A percentile compares a stretch with the other conserved stretches of the same genome.
Evolutionary conservation across 2,113 vertebrate species (phyloP).

Genomic region (Edolisoma coerulescens): DNA sequence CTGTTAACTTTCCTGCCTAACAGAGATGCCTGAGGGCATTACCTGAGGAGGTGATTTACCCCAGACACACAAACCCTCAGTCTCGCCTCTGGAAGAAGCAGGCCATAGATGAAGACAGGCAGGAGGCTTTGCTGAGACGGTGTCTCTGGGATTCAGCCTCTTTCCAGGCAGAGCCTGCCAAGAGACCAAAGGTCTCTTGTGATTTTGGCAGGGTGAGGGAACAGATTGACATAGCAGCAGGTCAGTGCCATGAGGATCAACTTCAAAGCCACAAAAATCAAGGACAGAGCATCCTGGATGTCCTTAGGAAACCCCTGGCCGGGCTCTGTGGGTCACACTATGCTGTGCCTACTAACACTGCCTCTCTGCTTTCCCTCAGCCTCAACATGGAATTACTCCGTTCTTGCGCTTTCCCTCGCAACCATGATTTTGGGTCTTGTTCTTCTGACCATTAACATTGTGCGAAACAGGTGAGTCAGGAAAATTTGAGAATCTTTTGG

Average conservation of each 20-base stretch:
- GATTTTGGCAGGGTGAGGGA: not conserved
- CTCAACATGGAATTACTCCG: conserved; percentile 78
- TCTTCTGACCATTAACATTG: conserved; percentile 76
- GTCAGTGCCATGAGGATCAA: not conserved
- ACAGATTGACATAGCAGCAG: not conserved
- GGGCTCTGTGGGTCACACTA: not conserved
- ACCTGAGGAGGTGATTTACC: not conserved
- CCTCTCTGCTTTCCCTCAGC: conserved; percentile 63
- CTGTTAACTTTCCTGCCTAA: not conserved
- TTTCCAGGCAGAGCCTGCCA: not conserved
- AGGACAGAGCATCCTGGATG: not conserved
- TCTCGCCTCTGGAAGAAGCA: not conserved
- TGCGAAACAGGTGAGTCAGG: conserved; percentile 80
- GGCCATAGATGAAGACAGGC: not conserved
- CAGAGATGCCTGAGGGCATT: not conserved
- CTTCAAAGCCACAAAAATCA: not conserved
- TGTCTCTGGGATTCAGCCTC: not conserved
- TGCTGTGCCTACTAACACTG: not conserved
- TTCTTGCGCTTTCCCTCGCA: conserved; percentile 71
- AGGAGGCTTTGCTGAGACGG: not conserved
- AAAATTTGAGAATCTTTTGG: not conserved
- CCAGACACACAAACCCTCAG: not conserved
- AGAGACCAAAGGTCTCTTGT: not conserved
- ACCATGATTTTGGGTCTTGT: conserved; percentile 76
- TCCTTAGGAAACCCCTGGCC: not conserved